Percentiles rank a stretch among this genome's conserved stretches.
These are phyloP conservation scores for Odiellus spinosus DNA, from an alignment of 2,888 invertebrate species.

Conservation along the genomic window DNA sequence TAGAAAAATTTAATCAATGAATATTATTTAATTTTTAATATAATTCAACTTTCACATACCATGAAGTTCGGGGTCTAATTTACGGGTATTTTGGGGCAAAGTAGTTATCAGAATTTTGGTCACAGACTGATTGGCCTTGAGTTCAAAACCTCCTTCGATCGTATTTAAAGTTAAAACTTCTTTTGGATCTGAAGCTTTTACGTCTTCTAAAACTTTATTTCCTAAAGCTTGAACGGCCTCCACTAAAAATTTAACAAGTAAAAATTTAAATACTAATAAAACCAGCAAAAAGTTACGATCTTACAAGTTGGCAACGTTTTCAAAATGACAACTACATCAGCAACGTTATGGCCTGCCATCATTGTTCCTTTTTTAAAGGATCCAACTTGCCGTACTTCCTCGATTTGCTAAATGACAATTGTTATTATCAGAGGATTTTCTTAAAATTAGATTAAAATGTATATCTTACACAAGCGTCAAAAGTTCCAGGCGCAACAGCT, in stretches of 20 bases:
- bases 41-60: slow-evolving; percentile 26
- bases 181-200: slow-evolving; percentile 44
- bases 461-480: slow-evolving; percentile 56
- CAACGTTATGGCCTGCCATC: slow-evolving; percentile 84
- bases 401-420: slow-evolving; percentile 47
- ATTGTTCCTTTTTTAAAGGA: slow-evolving; percentile 97
- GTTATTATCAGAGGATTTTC: not conserved
- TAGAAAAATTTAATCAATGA: slow-evolving; percentile 18
- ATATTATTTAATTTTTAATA: not conserved
- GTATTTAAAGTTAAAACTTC: slow-evolving; percentile 33
- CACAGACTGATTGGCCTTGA: slow-evolving; percentile 64
- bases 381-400: slow-evolving; percentile 91
- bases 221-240: slow-evolving; percentile 86
- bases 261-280: not conserved
- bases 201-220: slow-evolving; percentile 66
- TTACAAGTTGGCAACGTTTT: slow-evolving; percentile 74
- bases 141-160: slow-evolving; percentile 55
- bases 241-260: slow-evolving; percentile 33
- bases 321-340: slow-evolving; percentile 89
- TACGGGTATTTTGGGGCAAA: slow-evolving; percentile 78
- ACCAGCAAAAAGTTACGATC: slow-evolving; percentile 12
- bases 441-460: not conserved
- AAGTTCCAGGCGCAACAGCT: slow-evolving; percentile 80
- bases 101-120: slow-evolving; percentile 86
- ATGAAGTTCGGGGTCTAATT: slow-evolving; percentile 72